These are phyloP conservation scores for Regulus satrapa DNA, from an alignment of 2,113 vertebrate genomes.

Conservation along the genomic window DNA sequence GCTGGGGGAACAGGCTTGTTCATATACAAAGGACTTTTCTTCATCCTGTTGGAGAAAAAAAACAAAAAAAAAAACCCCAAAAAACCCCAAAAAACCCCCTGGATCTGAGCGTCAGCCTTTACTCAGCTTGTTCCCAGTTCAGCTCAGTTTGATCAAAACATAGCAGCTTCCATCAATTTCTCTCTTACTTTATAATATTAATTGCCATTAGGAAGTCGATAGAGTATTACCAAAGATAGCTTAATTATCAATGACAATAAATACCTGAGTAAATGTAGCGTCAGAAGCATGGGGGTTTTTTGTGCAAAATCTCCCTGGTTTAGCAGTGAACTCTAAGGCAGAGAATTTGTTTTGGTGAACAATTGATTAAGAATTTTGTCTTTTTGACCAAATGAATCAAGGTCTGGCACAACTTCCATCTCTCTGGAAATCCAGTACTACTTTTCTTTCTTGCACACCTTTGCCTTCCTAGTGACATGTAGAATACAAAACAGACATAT, in stretches of 20 bases:
- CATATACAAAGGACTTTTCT: not conserved
- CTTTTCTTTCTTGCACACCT: not conserved
- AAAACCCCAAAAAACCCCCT: too few species aligned
- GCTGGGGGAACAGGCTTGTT: not conserved
- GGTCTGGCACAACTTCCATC: not conserved
- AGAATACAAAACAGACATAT: not conserved
- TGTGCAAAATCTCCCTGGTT: not conserved
- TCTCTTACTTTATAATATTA: not conserved
- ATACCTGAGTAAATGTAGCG: not conserved
- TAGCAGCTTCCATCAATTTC: not conserved
- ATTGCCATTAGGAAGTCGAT: not conserved
- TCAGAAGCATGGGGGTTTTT: not conserved
- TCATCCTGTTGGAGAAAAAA: not conserved
- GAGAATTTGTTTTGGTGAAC: not conserved
- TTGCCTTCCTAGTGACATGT: not conserved
- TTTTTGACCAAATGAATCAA: not conserved
- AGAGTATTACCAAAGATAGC: not conserved
- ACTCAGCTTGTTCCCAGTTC: not conserved
- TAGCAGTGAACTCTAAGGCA: not conserved
- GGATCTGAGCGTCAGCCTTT: too few species aligned
- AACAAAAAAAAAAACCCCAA: too few species aligned
- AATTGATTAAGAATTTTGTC: not conserved
- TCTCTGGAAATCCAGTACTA: not conserved
- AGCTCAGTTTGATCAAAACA: not conserved
- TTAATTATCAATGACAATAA: not conserved